phyloP scores from a whole-genome alignment of 2,888 invertebrate species.

The Protonemura montana region DNA sequence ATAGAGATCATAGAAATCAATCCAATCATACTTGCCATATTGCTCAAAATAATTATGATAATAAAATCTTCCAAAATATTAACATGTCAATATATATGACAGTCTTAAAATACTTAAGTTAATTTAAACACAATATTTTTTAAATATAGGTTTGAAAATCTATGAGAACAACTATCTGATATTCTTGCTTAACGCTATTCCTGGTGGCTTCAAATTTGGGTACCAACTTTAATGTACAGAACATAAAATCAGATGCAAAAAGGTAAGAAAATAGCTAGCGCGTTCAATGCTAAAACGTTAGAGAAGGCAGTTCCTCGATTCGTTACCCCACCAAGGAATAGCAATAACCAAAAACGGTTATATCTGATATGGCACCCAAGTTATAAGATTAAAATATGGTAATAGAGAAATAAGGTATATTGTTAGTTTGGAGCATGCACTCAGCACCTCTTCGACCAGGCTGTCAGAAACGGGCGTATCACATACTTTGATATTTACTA shows the following conservation, averaged over 20 bases:
- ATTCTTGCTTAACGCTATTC: not conserved
- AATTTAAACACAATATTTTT: not conserved
- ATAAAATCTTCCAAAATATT: not conserved
- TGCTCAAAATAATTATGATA: not conserved
- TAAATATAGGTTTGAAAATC: not conserved
- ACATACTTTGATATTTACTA: slow-evolving; percentile 28
- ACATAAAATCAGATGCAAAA: not conserved
- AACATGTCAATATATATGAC: not conserved
- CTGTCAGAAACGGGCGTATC: not conserved
- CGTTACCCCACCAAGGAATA: not conserved
- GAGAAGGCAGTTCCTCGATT: not conserved
- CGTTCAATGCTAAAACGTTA: not conserved
- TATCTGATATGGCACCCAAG: not conserved
- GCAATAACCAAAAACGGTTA: not conserved
- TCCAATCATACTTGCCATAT: slow-evolving; percentile 15
- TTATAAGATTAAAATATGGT: not conserved
- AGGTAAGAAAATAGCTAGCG: not conserved
- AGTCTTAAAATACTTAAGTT: not conserved
- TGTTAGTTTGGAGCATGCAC: not conserved
- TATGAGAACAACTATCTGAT: not conserved
- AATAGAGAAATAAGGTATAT: not conserved
- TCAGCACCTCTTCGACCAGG: not conserved
- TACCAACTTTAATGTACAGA: not conserved
- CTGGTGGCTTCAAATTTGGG: not conserved
- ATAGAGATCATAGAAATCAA: slow-evolving; percentile 23